Evolutionary conservation across 2,888 invertebrate species (phyloP), one percentile per base, ranked within the genome.

Genomic region (Odontomyia ornata): DNA sequence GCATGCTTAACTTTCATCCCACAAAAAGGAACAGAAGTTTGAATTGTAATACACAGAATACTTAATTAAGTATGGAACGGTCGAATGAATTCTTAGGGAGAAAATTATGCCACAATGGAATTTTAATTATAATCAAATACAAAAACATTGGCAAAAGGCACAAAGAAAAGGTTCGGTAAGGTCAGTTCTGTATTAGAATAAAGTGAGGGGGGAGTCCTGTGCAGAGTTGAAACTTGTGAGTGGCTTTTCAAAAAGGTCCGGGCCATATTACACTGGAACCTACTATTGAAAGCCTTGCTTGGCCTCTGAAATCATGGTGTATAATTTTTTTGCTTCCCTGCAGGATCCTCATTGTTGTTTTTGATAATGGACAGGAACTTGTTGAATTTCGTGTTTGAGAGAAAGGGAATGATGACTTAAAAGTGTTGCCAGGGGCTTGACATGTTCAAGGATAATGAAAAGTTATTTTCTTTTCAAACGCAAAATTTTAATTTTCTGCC

Each of bases 121-220:
- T 72, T 72, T 72, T 72, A 72, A 72, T 72, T 72, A 52, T 72
- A 72, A 72, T 72, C 47, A 56, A 56, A 72, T 72, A 72, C 71
- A 25, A 52, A 52, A 72, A 52, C 71, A 72, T 18, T 27, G 52
- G 56, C 52, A 64, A 28, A 36, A 9, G 36, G 9, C 36, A 36
- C n/a, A n/a, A n/a, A 36, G 5, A 9, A 64, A 64, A 28, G 64
- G 64, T 15, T 52, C 52, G 18, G 18, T 4, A 52, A 52, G n/a
- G 64, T 28, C 25, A 30, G 25, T 28, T 13, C 7, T 11, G 15
- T 21, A 5, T 15, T 7, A 27, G 27, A 4, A 25, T 11, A 60
- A 56, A 28, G 27, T 4, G 64, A 25, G 3, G 64, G 64, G 30
- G 28, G 18, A n/a, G 36, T 36, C 36, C 3, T 9, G 52, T 13